Evolutionary conservation across 1,140 invertebrate genomes (phyloP), one percentile per base, ranked within the genome.

Genomic region (Macrostomum lignano): DNA sequence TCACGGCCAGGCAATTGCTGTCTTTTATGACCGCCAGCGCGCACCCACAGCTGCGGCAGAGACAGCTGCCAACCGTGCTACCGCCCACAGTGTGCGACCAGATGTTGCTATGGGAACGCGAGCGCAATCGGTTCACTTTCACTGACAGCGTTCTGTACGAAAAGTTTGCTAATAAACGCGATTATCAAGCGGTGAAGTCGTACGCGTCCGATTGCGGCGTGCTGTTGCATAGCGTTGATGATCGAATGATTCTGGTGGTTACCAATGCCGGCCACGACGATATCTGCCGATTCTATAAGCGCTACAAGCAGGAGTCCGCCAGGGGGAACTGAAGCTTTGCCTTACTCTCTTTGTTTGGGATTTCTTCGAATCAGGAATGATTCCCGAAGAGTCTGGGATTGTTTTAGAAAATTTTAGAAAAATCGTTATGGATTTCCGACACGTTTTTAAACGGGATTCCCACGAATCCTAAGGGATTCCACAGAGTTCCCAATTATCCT

Each of bases 61-160:
- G 11, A n/a, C n/a, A n/a, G n/a, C n/a, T n/a, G 11, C 3, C 5
- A 26, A 34, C 15, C 6, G 53, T 64, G 24, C 57, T 93, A 17
- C 82, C 82, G 3, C 74, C 77, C 10, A 84, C 79, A 0, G 70
- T 94, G 22, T 69, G 76, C 17, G 84, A 94, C 62, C 63, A 91
- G 65, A 73, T 94, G 22, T 70, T 71, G 46, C 58, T 94, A 14
- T 94, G 86, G 86, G 81, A 91, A 62, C 65, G 78, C 41, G 84
- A 94, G 60, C 58, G 82, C 33, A 76, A 88, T 56, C 63, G 82
- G 37, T 73, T 93, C 48, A 67, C 65, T 7, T 91, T 81, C 54
- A 73, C 67, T 1, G 82, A 91, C 52, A 81, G 84, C 19, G 77
- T 86, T 31, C 63, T 93, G 7, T 94, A 94, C 51, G 84, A 76